Conservation (phyloP, 2,113 vertebrate species). For the Podocnemis expansa region DNA sequence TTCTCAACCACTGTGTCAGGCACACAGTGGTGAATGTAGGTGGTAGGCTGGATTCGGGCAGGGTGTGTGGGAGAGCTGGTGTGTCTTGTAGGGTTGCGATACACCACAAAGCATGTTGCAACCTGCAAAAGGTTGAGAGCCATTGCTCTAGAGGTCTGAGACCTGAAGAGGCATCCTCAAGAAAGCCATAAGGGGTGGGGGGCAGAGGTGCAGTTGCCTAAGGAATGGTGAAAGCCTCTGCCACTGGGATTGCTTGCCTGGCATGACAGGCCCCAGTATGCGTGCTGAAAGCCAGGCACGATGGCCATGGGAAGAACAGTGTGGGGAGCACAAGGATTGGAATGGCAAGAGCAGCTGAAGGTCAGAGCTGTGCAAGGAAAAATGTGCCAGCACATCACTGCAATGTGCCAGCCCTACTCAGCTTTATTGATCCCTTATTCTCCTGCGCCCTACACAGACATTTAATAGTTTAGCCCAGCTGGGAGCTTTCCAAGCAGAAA, state of each 20-base stretch:
- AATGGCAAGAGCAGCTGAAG: neutral
- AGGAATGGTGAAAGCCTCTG: neutral
- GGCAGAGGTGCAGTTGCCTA: neutral
- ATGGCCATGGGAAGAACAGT: neutral
- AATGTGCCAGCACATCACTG: neutral
- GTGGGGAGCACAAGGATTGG: neutral
- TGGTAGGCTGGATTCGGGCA: no score
- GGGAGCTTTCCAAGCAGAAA: no score
- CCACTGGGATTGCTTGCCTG: neutral
- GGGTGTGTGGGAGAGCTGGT: no score
- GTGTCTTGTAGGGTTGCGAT: no score
- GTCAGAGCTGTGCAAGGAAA: neutral
- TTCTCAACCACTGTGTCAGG: no score
- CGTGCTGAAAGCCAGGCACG: neutral
- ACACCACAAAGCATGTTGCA: no score
- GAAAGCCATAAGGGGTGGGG: neutral
- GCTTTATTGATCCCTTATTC: neutral
- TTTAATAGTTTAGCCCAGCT: neutral
- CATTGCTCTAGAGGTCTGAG: neutral
- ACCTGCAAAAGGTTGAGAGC: no score
- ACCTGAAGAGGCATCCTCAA: neutral
- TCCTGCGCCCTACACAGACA: no score
- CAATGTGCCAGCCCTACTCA: neutral
- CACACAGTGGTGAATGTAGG: no score
- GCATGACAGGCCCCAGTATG: neutral